A percentile compares a stretch with the other conserved stretches of the same genome.
Evolutionary conservation across 2,888 invertebrate species (phyloP).

Genomic region (Hirtodrosophila trivittata): DNA sequence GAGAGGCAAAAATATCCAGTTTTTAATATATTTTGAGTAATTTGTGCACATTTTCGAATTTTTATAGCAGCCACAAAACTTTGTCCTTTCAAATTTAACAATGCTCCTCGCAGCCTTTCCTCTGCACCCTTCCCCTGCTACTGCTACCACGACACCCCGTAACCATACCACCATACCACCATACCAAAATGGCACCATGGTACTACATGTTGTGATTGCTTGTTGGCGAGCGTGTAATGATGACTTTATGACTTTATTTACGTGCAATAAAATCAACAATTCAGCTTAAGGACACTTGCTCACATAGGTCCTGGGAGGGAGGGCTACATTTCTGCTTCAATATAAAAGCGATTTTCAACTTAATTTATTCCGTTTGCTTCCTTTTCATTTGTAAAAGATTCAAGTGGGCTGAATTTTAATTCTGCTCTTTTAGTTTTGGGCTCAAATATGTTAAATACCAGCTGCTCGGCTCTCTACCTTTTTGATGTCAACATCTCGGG

Average conservation of each 20-base stretch:
- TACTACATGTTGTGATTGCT: constrained; percentile 27
- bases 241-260: constrained; percentile 77
- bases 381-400: constrained; percentile 47
- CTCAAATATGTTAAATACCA: constrained; percentile 68
- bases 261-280: constrained; percentile 68
- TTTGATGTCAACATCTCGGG: constrained; percentile 36
- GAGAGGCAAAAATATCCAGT: constrained; percentile 2
- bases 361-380: constrained; percentile 65
- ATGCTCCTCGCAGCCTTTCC: constrained; percentile 15
- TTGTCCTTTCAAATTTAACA: constrained; percentile 60
- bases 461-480: constrained; percentile 52
- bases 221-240: constrained; percentile 71
- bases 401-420: constrained; percentile 58
- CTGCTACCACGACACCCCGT: neutral
- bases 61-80: constrained; percentile 72
- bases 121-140: constrained; percentile 2
- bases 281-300: constrained; percentile 34
- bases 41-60: constrained; percentile 72
- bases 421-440: constrained; percentile 59
- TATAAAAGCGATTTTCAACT: constrained; percentile 69
- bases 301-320: neutral
- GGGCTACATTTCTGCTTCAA: constrained; percentile 12
- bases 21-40: constrained; percentile 73
- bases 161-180: neutral
- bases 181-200: neutral